These are phyloP conservation scores for Calidris pugnax DNA, from an alignment of 2,113 vertebrate species.

Conservation along the genomic window DNA sequence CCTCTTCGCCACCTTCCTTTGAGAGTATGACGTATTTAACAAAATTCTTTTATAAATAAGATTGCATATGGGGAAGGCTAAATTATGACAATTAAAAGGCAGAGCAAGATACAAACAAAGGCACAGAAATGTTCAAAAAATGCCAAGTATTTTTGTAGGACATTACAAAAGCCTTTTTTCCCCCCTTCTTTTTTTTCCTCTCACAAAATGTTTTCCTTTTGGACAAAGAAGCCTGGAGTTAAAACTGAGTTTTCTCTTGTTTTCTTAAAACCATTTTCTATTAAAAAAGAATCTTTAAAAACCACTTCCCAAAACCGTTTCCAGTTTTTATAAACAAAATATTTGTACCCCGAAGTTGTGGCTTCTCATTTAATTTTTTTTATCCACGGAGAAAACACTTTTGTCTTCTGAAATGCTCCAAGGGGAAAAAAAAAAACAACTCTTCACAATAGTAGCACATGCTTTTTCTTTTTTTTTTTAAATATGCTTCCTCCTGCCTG, in stretches of 20 bases:
- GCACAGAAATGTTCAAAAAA: background rate
- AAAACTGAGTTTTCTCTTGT: background rate
- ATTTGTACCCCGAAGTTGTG: slow-evolving; percentile 1
- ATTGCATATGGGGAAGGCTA: background rate
- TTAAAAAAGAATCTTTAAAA: background rate
- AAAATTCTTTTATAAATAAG: slow-evolving; percentile 22
- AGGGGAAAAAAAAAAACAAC: background rate
- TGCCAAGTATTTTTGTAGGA: background rate
- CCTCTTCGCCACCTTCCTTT: background rate
- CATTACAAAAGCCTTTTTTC: background rate
- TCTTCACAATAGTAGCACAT: background rate
- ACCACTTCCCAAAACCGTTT: background rate
- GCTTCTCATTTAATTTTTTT: background rate
- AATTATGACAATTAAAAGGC: background rate
- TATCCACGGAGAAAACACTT: background rate
- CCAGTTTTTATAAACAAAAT: slow-evolving; percentile 28
- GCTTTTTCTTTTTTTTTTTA: background rate
- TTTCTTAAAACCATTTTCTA: background rate
- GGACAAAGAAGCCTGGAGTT: background rate
- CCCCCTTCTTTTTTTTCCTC: background rate
- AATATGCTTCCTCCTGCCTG: background rate
- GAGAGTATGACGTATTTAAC: background rate
- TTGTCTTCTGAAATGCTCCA: background rate
- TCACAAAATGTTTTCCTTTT: background rate
- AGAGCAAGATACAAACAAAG: background rate